Base-by-base conservation (phyloP, 2,797 vertebrate species). In the Streptopelia turtur region DNA sequence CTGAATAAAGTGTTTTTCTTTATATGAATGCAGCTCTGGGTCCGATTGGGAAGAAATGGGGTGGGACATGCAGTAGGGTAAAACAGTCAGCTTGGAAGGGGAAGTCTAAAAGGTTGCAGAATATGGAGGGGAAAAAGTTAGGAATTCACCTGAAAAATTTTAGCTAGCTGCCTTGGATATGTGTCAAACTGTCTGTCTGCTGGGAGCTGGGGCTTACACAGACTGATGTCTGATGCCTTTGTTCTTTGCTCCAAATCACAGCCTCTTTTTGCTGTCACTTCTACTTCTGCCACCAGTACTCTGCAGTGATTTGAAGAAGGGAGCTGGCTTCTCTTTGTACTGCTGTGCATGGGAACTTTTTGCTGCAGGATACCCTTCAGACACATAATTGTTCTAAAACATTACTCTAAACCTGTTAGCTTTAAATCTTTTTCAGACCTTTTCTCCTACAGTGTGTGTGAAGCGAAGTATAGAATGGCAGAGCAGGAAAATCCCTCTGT, bases 391-490 rank as follows among this genome's bases (percentile, higher is more conserved):
- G 21, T 9, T 77, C 16, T 90, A 64, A 90, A 87, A 37, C 13
- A 37, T 25, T 50, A 5, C 24, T 76, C 60, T 63, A 37, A 71
- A 87, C 8, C 18, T 61, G 45, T 59, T 37, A 25, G 10, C 30
- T 71, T 92, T 61, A 72, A 61, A 60, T 52, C 50, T 74, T 89
- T 60, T 65, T 8, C 52, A 70, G 70, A 66, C 22, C 18, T 83
- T 15, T 66, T 61, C 25, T 69, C 24, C 81, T 53, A 27, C 7
- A n/a, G 20, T 0, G 0, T 15, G 2, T 28, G 13, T 59, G 35
- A 71, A 53, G 35, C 1, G 3, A 68, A 33, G 10, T 27, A 20
- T 5, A 2, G 3, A 18, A 37, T 50, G 56, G 28, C 70, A 81
- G 86, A 69, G 56, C 20, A 60, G 75, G 56, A 63, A 55, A 66